These are phyloP conservation scores for Ardeotis arabs DNA, from an alignment of 2,113 vertebrate species.

Conservation along the genomic window DNA sequence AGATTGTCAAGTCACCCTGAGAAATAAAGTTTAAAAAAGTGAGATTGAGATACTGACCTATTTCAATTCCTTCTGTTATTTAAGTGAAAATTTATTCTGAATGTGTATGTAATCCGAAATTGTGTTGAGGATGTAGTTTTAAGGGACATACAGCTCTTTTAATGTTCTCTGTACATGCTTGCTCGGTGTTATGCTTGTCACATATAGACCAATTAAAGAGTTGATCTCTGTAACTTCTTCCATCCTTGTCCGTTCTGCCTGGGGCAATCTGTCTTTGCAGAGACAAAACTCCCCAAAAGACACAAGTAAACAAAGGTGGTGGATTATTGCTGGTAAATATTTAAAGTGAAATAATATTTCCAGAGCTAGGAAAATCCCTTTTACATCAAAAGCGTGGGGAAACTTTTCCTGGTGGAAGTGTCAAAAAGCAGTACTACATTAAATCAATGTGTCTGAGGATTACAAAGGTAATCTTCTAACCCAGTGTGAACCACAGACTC, in stretches of 20 bases:
- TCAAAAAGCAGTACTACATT: not conserved
- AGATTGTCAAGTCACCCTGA: not conserved
- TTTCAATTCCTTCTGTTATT: not conserved
- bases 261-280: not conserved
- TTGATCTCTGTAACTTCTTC: not conserved
- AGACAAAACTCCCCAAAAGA: not conserved
- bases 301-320: not conserved
- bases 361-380: not conserved
- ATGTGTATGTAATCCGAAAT: not conserved
- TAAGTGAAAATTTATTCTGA: not conserved
- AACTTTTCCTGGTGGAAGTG: not conserved
- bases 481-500: not conserved
- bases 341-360: not conserved
- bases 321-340: not conserved
- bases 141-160: not conserved
- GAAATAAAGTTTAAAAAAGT: not conserved
- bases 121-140: not conserved
- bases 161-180: not conserved
- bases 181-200: not conserved
- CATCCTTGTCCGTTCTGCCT: not conserved
- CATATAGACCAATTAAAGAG: rapidly evolving
- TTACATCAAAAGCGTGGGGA: not conserved
- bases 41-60: not conserved
- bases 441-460: not conserved
- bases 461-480: not conserved